phyloP scores from a whole-genome alignment of 2,797 vertebrate genomes.

The Megaceryle alcyon region DNA sequence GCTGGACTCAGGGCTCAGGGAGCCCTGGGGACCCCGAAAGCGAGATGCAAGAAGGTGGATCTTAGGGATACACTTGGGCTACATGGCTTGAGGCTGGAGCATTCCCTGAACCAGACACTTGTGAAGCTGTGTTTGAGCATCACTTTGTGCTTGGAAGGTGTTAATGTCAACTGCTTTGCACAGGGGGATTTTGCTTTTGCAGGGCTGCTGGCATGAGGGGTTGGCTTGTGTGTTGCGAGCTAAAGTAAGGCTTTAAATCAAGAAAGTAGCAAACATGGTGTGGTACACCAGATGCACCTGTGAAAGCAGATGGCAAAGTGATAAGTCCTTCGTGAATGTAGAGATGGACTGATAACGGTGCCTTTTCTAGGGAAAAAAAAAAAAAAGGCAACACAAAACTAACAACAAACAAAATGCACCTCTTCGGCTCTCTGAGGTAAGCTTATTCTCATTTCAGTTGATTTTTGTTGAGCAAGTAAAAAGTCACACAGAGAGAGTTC shows the following conservation, averaged over 20 bases:
- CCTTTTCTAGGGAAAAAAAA: background rate
- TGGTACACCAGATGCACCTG: background rate
- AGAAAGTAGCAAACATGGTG: background rate
- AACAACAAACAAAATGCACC: background rate
- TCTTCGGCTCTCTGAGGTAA: background rate
- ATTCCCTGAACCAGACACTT: background rate
- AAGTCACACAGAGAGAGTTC: background rate
- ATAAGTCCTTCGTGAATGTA: background rate
- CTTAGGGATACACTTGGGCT: background rate
- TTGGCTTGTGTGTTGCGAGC: background rate
- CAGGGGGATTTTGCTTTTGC: background rate
- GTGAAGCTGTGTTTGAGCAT: background rate
- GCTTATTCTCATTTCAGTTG: background rate
- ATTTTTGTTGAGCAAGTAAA: background rate
- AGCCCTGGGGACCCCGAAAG: background rate
- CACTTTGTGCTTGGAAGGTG: background rate
- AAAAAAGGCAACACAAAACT: background rate
- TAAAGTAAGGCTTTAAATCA: background rate
- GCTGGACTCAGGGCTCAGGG: background rate
- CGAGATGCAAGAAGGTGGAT: background rate
- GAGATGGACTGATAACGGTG: background rate
- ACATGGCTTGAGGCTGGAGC: background rate
- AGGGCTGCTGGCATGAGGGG: background rate
- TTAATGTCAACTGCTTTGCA: fast-evolving
- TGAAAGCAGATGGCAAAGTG: background rate